These are phyloP conservation scores for Echinarachnius parma DNA, from an alignment of 53 echinoderm and acorn worm species.

Conservation along the genomic window DNA sequence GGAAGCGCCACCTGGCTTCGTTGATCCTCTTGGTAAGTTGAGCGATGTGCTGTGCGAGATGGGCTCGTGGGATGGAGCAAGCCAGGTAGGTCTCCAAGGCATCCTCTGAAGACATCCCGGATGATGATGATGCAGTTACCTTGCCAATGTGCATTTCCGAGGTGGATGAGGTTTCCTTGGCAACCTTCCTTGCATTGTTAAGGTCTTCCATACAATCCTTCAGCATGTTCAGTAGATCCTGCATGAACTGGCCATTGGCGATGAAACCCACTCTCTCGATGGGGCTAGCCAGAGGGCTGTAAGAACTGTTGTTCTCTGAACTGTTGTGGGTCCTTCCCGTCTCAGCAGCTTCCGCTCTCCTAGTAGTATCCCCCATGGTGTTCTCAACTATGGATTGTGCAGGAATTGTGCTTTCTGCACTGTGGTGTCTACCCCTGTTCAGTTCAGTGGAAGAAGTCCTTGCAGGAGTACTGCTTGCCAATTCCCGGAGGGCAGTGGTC, in stretches of 20 bases:
- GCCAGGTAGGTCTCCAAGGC: conserved; percentile 53
- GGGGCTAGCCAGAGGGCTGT: conserved; percentile 24
- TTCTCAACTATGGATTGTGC: neutral
- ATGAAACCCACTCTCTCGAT: conserved; percentile 62
- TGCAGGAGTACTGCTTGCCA: too few species aligned
- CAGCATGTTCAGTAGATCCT: conserved; percentile 61
- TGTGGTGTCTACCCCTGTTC: conserved; percentile 4
- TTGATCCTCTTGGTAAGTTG: conserved; percentile 71
- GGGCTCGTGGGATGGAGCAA: conserved; percentile 59
- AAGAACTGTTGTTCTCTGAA: conserved; percentile 27
- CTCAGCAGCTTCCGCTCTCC: neutral
- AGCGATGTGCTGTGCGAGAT: conserved; percentile 79
- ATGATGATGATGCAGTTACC: conserved; percentile 29
- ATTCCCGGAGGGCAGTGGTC: neutral
- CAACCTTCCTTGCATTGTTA: neutral
- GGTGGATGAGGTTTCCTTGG: conserved; percentile 49
- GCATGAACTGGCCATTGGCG: conserved; percentile 48
- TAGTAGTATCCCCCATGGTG: neutral
- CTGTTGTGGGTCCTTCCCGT: conserved; percentile 4
- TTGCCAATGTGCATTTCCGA: too few species aligned
- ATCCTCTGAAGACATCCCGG: conserved; percentile 25
- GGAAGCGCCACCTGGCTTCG: conserved; percentile 91
- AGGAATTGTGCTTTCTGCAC: neutral
- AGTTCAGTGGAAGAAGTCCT: neutral
- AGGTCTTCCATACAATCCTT: conserved; percentile 76